Percentiles rank a stretch among this genome's conserved stretches.
phyloP scores from a whole-genome alignment of 2,113 vertebrate species.

The Zosterops lateralis region DNA sequence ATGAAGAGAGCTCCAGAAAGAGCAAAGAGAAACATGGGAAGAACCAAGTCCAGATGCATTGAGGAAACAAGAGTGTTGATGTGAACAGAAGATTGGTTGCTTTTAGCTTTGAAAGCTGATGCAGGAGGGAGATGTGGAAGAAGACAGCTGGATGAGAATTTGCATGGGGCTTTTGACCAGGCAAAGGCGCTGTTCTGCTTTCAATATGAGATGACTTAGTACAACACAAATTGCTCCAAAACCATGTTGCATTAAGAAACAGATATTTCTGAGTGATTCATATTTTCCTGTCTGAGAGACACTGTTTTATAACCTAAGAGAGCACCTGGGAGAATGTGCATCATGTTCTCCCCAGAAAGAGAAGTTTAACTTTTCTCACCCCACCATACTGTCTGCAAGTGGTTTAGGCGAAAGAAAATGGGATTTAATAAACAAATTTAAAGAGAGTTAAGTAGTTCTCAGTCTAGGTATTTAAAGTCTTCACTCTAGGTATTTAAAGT shows the following conservation, averaged over 20 bases:
- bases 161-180: background rate
- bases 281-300: background rate
- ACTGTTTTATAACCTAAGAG: background rate
- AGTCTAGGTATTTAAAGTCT: background rate
- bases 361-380: background rate
- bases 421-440: background rate
- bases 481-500: background rate
- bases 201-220: background rate
- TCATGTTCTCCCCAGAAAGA: background rate
- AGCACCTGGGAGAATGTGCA: background rate
- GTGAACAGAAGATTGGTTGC: background rate
- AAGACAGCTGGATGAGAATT: background rate
- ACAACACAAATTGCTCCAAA: background rate
- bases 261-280: background rate
- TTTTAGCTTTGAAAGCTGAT: background rate
- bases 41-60: background rate
- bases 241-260: background rate
- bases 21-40: background rate
- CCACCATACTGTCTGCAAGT: background rate
- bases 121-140: fast-evolving
- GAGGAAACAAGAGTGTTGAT: background rate
- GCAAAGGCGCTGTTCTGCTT: background rate
- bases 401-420: background rate
- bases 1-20: background rate
- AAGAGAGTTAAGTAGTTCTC: background rate